phyloP scores from a whole-genome alignment of 2,797 vertebrate genomes.

The Tragopan temminckii region DNA sequence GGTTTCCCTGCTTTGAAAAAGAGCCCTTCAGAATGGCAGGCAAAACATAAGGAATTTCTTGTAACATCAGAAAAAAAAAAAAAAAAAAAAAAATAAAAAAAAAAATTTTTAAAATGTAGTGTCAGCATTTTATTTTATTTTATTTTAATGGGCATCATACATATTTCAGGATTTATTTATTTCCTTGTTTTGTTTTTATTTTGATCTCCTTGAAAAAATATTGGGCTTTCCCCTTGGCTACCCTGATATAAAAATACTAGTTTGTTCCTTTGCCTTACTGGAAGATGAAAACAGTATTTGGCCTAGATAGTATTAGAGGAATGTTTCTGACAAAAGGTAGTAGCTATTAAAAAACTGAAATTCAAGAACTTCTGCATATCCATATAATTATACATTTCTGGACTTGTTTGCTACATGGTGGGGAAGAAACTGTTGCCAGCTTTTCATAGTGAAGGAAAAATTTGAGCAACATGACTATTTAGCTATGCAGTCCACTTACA shows the following conservation, averaged over 20 bases:
- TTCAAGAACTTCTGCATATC: not conserved
- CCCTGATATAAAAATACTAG: not conserved
- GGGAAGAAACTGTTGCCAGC: not conserved
- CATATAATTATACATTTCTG: not conserved
- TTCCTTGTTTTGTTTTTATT: not conserved
- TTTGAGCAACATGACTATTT: not conserved
- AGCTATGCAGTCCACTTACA: rapidly evolving
- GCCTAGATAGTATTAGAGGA: not conserved
- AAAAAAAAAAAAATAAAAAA: not conserved
- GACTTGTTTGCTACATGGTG: not conserved
- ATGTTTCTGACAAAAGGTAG: not conserved
- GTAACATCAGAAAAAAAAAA: not conserved
- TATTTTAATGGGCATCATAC: not conserved
- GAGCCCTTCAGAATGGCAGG: not conserved
- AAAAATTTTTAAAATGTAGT: not conserved
- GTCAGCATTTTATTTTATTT: not conserved
- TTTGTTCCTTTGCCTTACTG: not conserved
- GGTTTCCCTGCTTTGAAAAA: not conserved
- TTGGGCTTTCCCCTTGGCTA: not conserved
- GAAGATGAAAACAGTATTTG: not conserved
- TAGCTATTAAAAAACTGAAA: not conserved
- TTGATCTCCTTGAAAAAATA: not conserved
- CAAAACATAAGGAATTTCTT: not conserved
- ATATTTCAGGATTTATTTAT: not conserved
- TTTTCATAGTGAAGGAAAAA: not conserved